Evolutionary conservation across 2,888 invertebrate genomes (phyloP).

Genomic region (Xanthia icteritia): DNA sequence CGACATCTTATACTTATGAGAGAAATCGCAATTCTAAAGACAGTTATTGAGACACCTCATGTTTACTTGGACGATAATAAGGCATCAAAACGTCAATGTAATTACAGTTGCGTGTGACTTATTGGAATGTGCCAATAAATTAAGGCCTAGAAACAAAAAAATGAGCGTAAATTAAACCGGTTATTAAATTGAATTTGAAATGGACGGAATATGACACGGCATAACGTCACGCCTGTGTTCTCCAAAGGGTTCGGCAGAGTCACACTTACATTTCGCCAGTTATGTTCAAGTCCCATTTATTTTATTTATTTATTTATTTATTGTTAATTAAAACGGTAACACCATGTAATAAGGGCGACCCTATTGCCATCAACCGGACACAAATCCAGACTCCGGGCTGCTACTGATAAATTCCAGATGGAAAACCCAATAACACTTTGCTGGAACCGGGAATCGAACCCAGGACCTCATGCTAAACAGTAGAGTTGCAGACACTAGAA

Average conservation of each 20-base stretch:
- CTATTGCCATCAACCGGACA: background rate
- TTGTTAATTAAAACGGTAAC: too few species aligned
- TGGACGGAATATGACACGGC: background rate
- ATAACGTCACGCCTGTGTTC: background rate
- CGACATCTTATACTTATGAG: background rate
- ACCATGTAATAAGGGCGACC: too few species aligned
- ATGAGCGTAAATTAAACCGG: conserved; percentile 13
- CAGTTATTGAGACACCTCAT: conserved; percentile 22
- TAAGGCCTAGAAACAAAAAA: conserved; percentile 26
- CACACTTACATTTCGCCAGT: too few species aligned
- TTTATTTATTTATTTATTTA: too few species aligned
- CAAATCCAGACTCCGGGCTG: background rate
- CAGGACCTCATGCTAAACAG: background rate
- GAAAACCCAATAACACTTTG: background rate
- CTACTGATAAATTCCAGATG: background rate
- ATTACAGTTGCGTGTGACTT: conserved; percentile 47
- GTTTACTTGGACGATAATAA: conserved; percentile 40
- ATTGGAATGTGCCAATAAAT: conserved; percentile 43
- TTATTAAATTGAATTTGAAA: conserved; percentile 1
- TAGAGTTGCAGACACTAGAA: background rate
- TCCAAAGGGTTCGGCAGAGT: background rate
- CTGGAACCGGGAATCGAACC: background rate
- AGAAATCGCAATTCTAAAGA: conserved; percentile 25
- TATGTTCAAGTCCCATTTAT: background rate
- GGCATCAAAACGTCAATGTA: conserved; percentile 48